Evolutionary conservation across 53 echinoderm and acorn worm species (phyloP).

Genomic region (Luidia sarsii): DNA sequence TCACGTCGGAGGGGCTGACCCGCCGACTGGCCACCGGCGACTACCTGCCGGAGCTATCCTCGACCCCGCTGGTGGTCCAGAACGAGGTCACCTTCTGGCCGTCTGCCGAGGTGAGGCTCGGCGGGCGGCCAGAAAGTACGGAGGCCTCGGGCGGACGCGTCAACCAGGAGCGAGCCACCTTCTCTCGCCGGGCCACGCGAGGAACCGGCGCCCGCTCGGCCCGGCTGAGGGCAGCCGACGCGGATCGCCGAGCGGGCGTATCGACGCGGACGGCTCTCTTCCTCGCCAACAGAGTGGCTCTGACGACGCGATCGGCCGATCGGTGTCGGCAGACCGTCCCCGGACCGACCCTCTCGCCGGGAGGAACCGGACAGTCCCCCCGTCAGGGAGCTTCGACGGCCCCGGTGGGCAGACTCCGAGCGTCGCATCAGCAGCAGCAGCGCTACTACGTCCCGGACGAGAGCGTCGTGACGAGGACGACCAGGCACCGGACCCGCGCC

Average conservation of each 20-base stretch:
- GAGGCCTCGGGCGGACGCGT: background rate
- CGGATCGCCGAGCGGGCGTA: background rate
- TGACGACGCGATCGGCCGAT: background rate
- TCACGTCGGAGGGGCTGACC: constrained; percentile 13
- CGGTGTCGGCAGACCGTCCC: background rate
- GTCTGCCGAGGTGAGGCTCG: background rate
- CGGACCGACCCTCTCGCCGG: background rate
- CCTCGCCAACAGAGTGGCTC: constrained; percentile 13
- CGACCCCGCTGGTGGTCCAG: constrained; percentile 25
- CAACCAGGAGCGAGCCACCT: background rate
- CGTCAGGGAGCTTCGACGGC: background rate
- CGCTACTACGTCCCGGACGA: background rate
- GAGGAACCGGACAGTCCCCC: background rate
- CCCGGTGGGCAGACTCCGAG: background rate
- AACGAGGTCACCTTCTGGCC: constrained; percentile 56
- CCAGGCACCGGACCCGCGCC: background rate
- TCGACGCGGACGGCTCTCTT: constrained; percentile 1
- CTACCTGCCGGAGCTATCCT: constrained; percentile 9
- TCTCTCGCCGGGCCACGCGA: background rate
- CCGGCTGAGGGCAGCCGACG: constrained; percentile 8
- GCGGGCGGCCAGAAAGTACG: background rate
- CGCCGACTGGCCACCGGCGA: constrained; percentile 5
- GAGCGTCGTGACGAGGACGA: background rate
- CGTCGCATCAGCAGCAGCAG: background rate
- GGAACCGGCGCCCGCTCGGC: constrained; percentile 30